Evolutionary conservation across 2,113 vertebrate species (phyloP), one percentile per base, ranked within the genome.

Genomic region (Xenopus laevis): DNA sequence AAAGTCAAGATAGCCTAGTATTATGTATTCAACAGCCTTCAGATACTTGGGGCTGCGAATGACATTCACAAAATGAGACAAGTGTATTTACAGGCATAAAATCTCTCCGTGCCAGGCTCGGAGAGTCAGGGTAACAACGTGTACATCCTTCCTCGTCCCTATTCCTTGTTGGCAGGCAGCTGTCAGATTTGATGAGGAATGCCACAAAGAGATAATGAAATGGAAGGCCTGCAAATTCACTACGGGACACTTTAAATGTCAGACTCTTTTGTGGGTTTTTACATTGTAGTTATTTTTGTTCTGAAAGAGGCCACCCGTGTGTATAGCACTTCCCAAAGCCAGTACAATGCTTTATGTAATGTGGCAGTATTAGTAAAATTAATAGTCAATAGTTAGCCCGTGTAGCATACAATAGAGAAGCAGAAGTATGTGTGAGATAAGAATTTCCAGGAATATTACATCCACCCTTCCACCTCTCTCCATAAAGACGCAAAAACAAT

Each of bases 141-240:
- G 67, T 71, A 77, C 71, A 74, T 61, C 83, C 74, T 61, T 81
- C 78, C 68, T 50, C 74, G 15, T 71, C 79, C 74, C 81, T 80
- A 83, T 80, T 86, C 78, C 79, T 80, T 73, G 20, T 71, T 52
- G 64, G 80, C 79, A 50, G 80, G 81, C 84, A 87, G 71, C 68
- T 88, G 86, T 83, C 80, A 83, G 18, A 65, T 80, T 64, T 87
- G 85, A 85, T 78, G 79, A 74, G 74, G 83, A 82, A 79, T 65
- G 75, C 68, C 82, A 78, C 7, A 58, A 79, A 78, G 80, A 45
- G 80, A 74, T 71, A 79, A 75, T 65, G 70, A 81, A 81, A 74
- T 18, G 47, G 78, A 71, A 74, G 58, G 67, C 71, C 55, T 61
- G 69, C 73, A 71, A 71, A 79, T 80, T 67, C 81, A 69, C 79